phyloP scores from a whole-genome alignment of 2,797 vertebrate species.

The Enteromius viviparus region DNA sequence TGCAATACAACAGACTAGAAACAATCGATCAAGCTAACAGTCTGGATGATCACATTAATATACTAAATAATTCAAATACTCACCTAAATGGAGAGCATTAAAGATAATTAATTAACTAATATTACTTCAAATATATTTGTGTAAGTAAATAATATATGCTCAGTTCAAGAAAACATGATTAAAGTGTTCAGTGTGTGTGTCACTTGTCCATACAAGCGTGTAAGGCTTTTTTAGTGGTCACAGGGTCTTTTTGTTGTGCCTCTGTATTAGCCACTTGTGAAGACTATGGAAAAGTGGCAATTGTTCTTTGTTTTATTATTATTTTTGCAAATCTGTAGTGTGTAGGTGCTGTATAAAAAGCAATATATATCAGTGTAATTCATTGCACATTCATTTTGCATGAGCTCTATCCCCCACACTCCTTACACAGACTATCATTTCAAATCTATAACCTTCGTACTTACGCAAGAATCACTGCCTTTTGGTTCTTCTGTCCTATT shows the following conservation, averaged over 20 bases:
- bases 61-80: constrained; percentile 22
- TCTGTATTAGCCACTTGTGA: constrained; percentile 33
- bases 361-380: constrained; percentile 20
- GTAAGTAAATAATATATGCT: not conserved
- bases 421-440: not conserved
- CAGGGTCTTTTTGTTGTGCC: constrained; percentile 45
- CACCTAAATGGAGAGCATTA: not conserved
- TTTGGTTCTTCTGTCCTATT: not conserved
- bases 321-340: constrained; percentile 28
- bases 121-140: not conserved
- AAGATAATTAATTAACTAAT: not conserved
- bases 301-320: not conserved
- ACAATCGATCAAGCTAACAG: constrained; percentile 19
- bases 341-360: constrained; percentile 33
- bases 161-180: not conserved
- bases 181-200: not conserved
- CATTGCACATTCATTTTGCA: constrained; percentile 20
- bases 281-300: constrained; percentile 36
- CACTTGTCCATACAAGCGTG: constrained; percentile 10
- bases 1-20: constrained; percentile 35
- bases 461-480: constrained; percentile 19
- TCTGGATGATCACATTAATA: constrained; percentile 1
- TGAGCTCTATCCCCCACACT: constrained; percentile 17
- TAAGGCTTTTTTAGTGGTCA: constrained; percentile 30
- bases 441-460: not conserved